These are phyloP conservation scores for Pristionchus mayeri DNA, from an alignment of 2,888 invertebrate genomes.

Conservation along the genomic window DNA sequence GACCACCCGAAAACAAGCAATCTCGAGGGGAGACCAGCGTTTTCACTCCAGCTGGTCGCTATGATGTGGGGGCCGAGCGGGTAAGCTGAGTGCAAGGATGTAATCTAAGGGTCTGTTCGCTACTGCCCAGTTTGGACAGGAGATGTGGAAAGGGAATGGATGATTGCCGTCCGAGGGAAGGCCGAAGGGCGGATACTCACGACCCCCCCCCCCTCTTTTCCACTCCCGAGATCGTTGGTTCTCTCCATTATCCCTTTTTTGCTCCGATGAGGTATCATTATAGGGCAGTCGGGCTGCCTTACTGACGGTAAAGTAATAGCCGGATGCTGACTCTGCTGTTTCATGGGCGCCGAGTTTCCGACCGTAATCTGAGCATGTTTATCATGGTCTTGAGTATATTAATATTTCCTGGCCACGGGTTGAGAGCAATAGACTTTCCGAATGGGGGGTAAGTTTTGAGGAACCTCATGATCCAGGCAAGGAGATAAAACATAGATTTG, in stretches of 20 bases:
- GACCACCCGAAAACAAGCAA: conserved; percentile 10
- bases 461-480: no score
- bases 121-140: no score
- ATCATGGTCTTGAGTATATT: no score
- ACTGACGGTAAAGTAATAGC: neutral
- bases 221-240: neutral
- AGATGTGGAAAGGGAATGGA: no score
- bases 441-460: no score
- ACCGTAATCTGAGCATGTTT: no score
- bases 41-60: no score
- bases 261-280: conserved; percentile 6
- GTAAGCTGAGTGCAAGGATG: no score
- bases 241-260: conserved; percentile 1
- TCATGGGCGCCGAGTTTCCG: conserved; percentile 7
- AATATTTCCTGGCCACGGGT: no score
- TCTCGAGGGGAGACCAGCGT: neutral
- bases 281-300: neutral
- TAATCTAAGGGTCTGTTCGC: no score
- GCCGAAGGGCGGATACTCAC: neutral
- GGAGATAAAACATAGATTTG: no score
- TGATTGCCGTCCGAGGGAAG: neutral
- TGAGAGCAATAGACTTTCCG: no score
- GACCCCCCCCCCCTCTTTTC: neutral
- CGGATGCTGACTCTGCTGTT: neutral
- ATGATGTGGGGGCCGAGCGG: neutral